Evolutionary conservation across 1,140 invertebrate genomes (phyloP).

Genomic region (Argopecten irradians): DNA sequence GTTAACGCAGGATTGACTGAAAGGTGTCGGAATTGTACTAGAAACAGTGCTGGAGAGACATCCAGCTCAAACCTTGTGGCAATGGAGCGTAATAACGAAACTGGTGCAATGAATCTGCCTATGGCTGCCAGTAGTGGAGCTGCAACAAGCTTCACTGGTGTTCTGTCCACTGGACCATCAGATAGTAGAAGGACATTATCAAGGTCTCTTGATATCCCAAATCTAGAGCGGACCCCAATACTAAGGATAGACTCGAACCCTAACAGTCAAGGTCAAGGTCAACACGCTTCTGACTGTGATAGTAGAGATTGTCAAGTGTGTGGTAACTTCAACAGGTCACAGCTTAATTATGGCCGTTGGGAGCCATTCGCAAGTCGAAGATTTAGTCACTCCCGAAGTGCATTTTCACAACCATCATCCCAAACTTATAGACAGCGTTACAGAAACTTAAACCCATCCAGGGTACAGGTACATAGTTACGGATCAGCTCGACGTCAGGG

Average conservation of each 20-base stretch:
- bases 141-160: background rate
- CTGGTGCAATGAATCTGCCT: background rate
- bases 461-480: background rate
- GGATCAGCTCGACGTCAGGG: background rate
- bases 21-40: background rate
- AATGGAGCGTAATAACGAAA: background rate
- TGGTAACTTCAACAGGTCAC: slow-evolving; percentile 35
- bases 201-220: background rate
- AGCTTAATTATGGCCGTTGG: background rate
- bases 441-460: background rate
- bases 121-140: background rate
- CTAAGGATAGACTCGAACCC: background rate
- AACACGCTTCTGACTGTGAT: background rate
- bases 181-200: background rate
- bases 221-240: background rate
- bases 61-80: slow-evolving; percentile 5
- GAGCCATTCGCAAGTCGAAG: background rate
- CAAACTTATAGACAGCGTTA: background rate
- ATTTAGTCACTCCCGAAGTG: background rate
- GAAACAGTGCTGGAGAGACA: background rate
- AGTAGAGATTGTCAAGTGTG: slow-evolving; percentile 44
- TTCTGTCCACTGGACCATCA: background rate
- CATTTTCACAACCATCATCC: slow-evolving; percentile 5
- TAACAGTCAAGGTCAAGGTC: background rate
- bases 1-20: background rate